Conservation (phyloP, 1,140 invertebrate species). For the Muscidifurax raptorellus region DNA sequence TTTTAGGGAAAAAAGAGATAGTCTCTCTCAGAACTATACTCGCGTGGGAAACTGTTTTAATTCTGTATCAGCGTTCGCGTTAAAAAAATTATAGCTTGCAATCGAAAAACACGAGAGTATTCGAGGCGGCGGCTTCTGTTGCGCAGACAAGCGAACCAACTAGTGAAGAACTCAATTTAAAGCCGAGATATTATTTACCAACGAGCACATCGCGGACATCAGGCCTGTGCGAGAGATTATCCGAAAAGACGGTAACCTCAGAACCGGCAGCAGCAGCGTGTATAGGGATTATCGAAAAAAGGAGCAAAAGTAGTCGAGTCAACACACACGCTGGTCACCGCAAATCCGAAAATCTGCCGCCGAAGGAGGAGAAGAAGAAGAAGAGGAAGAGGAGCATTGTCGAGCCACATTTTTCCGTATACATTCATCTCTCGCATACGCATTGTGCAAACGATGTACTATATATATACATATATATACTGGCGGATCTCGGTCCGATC, state of each 20-base stretch:
- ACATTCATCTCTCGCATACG: not conserved
- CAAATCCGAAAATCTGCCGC: constrained; percentile 38
- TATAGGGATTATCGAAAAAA: constrained; percentile 29
- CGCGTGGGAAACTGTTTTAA: too few species aligned
- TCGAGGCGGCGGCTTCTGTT: not conserved
- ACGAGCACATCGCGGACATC: not conserved
- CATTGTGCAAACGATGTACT: not conserved
- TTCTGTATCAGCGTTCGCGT: too few species aligned
- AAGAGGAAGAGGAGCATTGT: not conserved
- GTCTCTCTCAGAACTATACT: too few species aligned
- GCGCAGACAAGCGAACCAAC: not conserved
- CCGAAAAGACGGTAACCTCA: constrained; percentile 17
- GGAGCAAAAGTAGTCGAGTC: constrained; percentile 12
- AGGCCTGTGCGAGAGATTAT: constrained; percentile 4
- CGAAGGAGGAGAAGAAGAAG: not conserved
- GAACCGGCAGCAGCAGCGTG: not conserved
- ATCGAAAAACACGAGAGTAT: not conserved
- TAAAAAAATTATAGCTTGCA: not conserved
- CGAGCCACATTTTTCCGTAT: not conserved
- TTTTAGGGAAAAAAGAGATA: not conserved
- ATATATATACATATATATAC: too few species aligned
- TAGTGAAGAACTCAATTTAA: constrained; percentile 13
- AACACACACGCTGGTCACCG: constrained; percentile 10
- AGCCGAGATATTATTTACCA: constrained; percentile 23
- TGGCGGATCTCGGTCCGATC: not conserved